Evolutionary conservation across 2,888 invertebrate species (phyloP), one percentile per base, ranked within the genome.

Genomic region (Asteroscopus sphinx): DNA sequence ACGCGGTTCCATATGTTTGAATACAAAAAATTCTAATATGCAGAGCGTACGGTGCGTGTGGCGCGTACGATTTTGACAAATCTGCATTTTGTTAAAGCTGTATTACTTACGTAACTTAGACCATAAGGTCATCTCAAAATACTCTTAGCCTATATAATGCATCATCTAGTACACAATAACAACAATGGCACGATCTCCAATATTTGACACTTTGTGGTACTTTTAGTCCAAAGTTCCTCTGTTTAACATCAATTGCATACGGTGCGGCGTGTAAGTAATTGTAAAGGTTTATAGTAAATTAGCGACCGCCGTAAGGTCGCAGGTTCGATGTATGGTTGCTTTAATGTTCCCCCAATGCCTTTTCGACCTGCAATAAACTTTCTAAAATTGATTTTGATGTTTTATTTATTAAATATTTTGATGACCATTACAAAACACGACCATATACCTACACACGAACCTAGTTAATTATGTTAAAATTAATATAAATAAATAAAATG

Each of bases 361-460:
- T 80, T 83, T 86, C 62, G 70, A 87, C 79, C 82, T 80, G 83
- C 81, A 88, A 85, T 85, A 86, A 84, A 88, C 77, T 76, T 69
- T 83, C 83, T 66, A 74, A 76, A 81, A 80, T 70, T 78, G 64
- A n/a, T 49, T 49, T 30, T 16, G 33, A 55, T 46, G 61, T 80
- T 82, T 82, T 68, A 62, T 80, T 80, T 66, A 45, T 25, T 12
- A 11, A 11, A 37, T 11, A 11, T 15, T 21, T n/a, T n/a, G 11
- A 9, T 12, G 0, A 12, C 32, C 32, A 12, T 32, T 33, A 6
- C 1, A 12, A 12, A 21, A 21, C 21, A 21, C 4, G 4, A 21
- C 4, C 21, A 21, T 21, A 21, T 4, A 21, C 17, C 2, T 4
- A 2, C 17, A 21, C 17, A 21, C 17, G 4, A 2, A 21, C 17